Percentiles rank a stretch among this genome's conserved stretches.
phyloP scores from a whole-genome alignment of 2,113 vertebrate genomes.

The Corvus hawaiiensis region DNA sequence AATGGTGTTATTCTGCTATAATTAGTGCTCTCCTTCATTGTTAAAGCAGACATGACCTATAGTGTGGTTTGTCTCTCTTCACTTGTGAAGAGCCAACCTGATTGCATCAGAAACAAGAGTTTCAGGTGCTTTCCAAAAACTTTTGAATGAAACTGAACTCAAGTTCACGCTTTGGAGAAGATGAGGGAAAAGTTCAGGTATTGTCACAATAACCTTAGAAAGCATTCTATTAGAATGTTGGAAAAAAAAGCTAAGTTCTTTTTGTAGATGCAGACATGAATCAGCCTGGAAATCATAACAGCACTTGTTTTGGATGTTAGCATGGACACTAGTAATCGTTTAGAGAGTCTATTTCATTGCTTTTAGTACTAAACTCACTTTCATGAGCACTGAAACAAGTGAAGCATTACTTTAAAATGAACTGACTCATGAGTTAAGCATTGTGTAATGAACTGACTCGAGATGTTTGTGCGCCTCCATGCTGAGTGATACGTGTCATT shows the following conservation, averaged over 20 bases:
- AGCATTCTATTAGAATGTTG: background rate
- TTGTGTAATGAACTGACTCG: background rate
- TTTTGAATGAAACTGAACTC: background rate
- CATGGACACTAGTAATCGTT: background rate
- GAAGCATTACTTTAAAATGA: slow-evolving; percentile 19
- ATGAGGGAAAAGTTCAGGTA: background rate
- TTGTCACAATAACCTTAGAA: background rate
- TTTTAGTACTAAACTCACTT: background rate
- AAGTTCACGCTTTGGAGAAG: background rate
- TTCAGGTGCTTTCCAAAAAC: background rate
- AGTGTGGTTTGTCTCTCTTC: background rate
- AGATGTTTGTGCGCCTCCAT: background rate
- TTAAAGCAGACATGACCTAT: background rate
- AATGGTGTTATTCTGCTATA: background rate
- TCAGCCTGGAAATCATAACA: background rate
- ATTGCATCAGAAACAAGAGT: background rate
- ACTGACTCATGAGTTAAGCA: background rate
- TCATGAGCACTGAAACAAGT: slow-evolving; percentile 9
- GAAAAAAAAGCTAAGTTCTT: background rate
- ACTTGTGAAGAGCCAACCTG: background rate
- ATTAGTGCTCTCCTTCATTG: background rate
- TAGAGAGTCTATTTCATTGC: background rate
- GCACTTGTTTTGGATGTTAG: background rate
- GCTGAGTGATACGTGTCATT: background rate
- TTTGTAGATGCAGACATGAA: background rate